A percentile compares a stretch with the other conserved stretches of the same genome.
phyloP scores from a whole-genome alignment of 64 coral and sea anemone species.

The Montipora foliosa region DNA sequence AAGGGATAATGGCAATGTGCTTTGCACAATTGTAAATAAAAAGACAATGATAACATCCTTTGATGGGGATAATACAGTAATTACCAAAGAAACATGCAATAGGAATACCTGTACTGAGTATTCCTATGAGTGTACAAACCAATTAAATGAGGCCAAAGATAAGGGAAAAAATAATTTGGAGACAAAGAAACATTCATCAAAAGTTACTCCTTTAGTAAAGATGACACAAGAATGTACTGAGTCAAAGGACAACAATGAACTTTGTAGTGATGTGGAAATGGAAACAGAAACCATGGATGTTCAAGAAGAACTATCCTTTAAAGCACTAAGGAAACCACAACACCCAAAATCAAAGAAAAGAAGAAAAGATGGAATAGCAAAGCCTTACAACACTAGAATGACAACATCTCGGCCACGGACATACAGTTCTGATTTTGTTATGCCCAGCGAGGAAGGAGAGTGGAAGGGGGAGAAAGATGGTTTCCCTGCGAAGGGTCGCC shows the following conservation, averaged over 20 bases:
- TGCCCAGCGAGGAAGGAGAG: slow-evolving; percentile 13
- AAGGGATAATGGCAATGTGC: background rate
- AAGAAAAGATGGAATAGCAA: background rate
- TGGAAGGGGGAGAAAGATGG: slow-evolving; percentile 51
- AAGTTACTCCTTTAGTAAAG: background rate
- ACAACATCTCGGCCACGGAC: slow-evolving; percentile 33
- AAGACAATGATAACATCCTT: background rate
- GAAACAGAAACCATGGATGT: background rate
- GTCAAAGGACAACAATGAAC: background rate
- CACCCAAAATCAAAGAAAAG: slow-evolving; percentile 22
- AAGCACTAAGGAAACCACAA: background rate
- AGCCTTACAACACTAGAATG: slow-evolving; percentile 68
- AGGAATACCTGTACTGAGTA: background rate
- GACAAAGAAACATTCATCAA: background rate
- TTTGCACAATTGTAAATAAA: background rate
- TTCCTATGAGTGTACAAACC: background rate
- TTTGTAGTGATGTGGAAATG: background rate
- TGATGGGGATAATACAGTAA: background rate
- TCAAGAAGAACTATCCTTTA: background rate
- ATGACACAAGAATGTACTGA: background rate
- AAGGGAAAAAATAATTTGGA: background rate
- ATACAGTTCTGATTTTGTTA: slow-evolving; percentile 55
- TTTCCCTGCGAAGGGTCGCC: slow-evolving; percentile 55
- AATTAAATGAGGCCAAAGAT: background rate
- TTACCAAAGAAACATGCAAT: background rate